Percentiles rank a stretch among this genome's conserved stretches.
These are phyloP conservation scores for Sebastes hubbsi DNA, from an alignment of 2,797 vertebrate species.

Conservation along the genomic window DNA sequence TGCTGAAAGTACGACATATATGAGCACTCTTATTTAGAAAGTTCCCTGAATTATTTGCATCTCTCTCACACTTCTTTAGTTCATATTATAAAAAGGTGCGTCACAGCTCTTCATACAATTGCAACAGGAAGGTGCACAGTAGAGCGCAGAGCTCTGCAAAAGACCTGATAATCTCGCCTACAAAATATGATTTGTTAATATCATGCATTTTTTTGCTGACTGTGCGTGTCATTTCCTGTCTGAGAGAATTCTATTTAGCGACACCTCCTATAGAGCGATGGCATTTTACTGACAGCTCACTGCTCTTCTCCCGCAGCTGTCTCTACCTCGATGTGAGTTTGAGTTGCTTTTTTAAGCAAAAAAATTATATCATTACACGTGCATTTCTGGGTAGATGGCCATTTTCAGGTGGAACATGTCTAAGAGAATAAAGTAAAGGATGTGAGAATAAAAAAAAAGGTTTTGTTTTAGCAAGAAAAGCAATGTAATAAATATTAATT, in stretches of 20 bases:
- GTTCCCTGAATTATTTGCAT: background rate
- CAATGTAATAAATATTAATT: background rate
- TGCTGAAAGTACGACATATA: background rate
- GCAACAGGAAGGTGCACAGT: slow-evolving; percentile 1
- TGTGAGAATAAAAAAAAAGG: background rate
- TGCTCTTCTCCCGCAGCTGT: background rate
- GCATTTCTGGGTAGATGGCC: background rate
- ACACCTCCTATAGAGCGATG: slow-evolving; percentile 42
- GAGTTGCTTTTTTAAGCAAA: background rate
- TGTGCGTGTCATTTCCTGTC: slow-evolving; percentile 39
- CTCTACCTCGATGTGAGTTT: background rate
- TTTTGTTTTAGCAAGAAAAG: background rate
- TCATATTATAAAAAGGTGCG: background rate
- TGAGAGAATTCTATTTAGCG: slow-evolving; percentile 36
- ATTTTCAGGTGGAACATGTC: background rate
- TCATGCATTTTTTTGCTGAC: slow-evolving; percentile 39
- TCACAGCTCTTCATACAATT: slow-evolving; percentile 8
- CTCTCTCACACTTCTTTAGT: background rate
- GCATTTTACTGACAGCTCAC: slow-evolving; percentile 54
- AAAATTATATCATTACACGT: background rate
- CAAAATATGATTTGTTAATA: slow-evolving; percentile 44
- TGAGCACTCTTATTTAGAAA: background rate
- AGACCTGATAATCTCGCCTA: slow-evolving; percentile 34
- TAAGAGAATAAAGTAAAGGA: background rate
- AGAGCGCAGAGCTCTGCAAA: slow-evolving; percentile 24